Evolutionary conservation across 1,140 invertebrate genomes (phyloP).

Genomic region (Apis cerana): DNA sequence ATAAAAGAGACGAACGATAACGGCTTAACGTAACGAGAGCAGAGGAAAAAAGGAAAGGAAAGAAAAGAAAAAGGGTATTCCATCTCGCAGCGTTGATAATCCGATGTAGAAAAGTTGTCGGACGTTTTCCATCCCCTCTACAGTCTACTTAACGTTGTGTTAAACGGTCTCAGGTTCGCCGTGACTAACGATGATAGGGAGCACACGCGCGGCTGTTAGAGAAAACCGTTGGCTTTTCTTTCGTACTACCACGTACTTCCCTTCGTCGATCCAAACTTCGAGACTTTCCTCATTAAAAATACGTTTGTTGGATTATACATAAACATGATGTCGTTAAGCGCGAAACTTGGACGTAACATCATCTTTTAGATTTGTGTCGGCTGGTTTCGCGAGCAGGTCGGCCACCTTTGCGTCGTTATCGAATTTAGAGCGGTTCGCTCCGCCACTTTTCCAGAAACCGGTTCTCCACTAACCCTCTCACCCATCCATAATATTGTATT

Average conservation of each 20-base stretch:
- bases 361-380: neutral
- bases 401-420: too few relatives aligned
- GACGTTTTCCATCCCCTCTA: neutral
- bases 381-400: too few relatives aligned
- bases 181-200: slow-evolving; percentile 11
- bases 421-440: too few relatives aligned
- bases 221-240: neutral
- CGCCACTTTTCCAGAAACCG: too few relatives aligned
- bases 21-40: slow-evolving; percentile 29
- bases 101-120: slow-evolving; percentile 42
- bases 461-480: too few relatives aligned
- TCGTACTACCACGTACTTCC: too few relatives aligned
- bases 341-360: neutral
- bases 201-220: too few relatives aligned
- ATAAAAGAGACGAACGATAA: slow-evolving; percentile 54
- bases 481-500: too few relatives aligned
- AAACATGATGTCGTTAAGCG: neutral
- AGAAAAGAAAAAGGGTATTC: slow-evolving; percentile 16
- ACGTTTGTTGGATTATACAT: neutral
- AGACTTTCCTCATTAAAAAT: neutral
- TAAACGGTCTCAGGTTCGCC: neutral
- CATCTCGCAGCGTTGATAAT: slow-evolving; percentile 46
- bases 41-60: neutral
- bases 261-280: slow-evolving; percentile 4
- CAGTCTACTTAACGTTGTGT: neutral